Base-by-base conservation (phyloP, 2,113 vertebrate genomes). In the Ageneiosus marmoratus region DNA sequence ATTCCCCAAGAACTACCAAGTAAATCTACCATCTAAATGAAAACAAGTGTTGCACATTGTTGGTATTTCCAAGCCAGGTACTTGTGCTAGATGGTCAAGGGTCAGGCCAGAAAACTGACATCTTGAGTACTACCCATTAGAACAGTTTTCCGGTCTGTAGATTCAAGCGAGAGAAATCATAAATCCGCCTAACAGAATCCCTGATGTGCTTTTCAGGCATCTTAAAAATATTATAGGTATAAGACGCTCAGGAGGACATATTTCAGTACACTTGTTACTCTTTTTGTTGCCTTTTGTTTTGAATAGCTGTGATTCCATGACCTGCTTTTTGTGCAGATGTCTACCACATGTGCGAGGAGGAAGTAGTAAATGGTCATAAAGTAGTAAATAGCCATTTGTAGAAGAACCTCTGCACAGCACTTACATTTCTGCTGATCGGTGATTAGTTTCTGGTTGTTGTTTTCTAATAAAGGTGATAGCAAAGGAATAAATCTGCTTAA, bases 321-420 rank as follows among this genome's bases (percentile, higher is more conserved):
- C 63, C 32, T 85, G 15, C 32, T 16, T 77, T 84, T 76, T 32
- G 44, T 77, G 77, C 84, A 87, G 86, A 77, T 81, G 81, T 84
- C 65, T 63, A 73, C 83, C 84, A 85, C 83, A 81, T 83, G 77
- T 81, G 75, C 24, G 41, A 41, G 16, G 15, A 37, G 53, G 22
- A 73, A 69, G 50, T 60, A 51, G 8, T n/a, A 56, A 58, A 69
- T 32, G 44, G 53, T 18, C 13, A 48, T 29, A 20, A 73, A 69
- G 50, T 60, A 51, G 8, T n/a, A 56, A 58, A 69, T n/a, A 32
- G 53, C n/a, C 1, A 12, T 79, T 32, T 44, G 29, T 22, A 79
- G 81, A 60, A 72, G 82, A 74, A 77, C 67, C 63, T 86, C 77
- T 44, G 22, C 65, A 37, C 32, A 27, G 53, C 41, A 67, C 69